These are phyloP conservation scores for Morpho helenor DNA, from an alignment of 2,888 invertebrate species.

Conservation along the genomic window DNA sequence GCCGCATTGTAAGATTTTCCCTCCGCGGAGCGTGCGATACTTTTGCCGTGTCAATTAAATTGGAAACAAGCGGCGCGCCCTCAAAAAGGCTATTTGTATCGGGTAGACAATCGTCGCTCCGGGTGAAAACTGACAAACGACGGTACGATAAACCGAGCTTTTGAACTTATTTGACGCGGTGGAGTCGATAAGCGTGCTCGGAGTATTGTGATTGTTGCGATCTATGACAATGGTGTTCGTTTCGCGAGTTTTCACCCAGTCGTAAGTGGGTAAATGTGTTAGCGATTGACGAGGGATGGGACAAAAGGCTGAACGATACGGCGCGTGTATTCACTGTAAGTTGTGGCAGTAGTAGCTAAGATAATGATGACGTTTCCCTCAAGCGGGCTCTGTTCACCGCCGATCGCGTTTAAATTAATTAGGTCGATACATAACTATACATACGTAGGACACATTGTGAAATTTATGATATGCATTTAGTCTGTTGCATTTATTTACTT, in stretches of 20 bases:
- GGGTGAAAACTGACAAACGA: constrained; percentile 72
- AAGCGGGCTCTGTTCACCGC: constrained; percentile 34
- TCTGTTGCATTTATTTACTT: too few relatives aligned
- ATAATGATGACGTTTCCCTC: constrained; percentile 60
- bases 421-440: constrained; percentile 7
- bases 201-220: constrained; percentile 45
- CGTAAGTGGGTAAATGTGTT: constrained; percentile 76
- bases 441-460: too few relatives aligned
- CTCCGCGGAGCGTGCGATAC: constrained; percentile 24
- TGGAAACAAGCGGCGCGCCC: constrained; percentile 43
- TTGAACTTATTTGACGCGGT: constrained; percentile 74
- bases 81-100: constrained; percentile 69
- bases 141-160: constrained; percentile 61
- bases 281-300: constrained; percentile 61
- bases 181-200: constrained; percentile 64
- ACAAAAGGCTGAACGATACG: constrained; percentile 47
- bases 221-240: constrained; percentile 61
- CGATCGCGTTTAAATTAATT: constrained; percentile 37
- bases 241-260: constrained; percentile 74
- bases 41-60: constrained; percentile 59
- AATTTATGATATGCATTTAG: too few relatives aligned
- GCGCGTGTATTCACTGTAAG: constrained; percentile 39
- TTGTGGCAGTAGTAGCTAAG: constrained; percentile 53
- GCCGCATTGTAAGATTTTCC: constrained; percentile 30
- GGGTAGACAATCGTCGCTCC: constrained; percentile 59